Percentiles rank a stretch among this genome's conserved stretches.
Evolutionary conservation across 2,888 invertebrate species (phyloP).

Genomic region (Mesorhabditis sp.): DNA sequence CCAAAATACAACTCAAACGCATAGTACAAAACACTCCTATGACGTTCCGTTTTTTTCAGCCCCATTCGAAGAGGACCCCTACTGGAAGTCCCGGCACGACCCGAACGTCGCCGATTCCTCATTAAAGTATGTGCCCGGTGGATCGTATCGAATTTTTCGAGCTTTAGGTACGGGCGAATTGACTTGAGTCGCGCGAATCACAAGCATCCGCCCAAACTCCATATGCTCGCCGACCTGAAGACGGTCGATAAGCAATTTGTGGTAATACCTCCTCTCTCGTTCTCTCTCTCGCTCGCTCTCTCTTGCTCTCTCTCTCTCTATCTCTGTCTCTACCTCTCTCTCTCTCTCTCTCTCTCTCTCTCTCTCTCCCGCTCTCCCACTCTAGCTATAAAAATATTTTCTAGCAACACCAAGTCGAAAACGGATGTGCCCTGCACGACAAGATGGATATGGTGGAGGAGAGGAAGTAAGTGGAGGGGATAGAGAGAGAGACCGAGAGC

Average conservation of each 20-base stretch:
- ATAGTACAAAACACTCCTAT: too few species aligned
- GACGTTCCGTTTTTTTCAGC: conserved; percentile 20
- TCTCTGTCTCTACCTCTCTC: too few species aligned
- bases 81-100: conserved; percentile 21
- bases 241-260: background rate
- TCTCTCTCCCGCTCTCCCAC: too few species aligned
- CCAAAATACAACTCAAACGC: too few species aligned
- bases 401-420: background rate
- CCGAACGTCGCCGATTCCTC: background rate
- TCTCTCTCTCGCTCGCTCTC: too few species aligned
- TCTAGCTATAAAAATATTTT: too few species aligned
- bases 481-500: too few species aligned
- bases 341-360: too few species aligned
- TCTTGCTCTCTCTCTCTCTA: too few species aligned
- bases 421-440: background rate
- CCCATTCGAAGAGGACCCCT: conserved; percentile 32
- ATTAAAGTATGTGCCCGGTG: background rate
- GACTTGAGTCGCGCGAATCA: conserved; percentile 33
- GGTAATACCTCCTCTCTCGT: background rate
- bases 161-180: conserved; percentile 34
- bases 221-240: conserved; percentile 13
- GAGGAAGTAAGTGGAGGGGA: background rate
- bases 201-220: conserved; percentile 37
- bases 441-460: background rate
- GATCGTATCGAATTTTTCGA: conserved; percentile 8